Percentiles rank a stretch among this genome's conserved stretches.
Evolutionary conservation across 2,113 vertebrate genomes (phyloP).

Genomic region (Gulo gulo): DNA sequence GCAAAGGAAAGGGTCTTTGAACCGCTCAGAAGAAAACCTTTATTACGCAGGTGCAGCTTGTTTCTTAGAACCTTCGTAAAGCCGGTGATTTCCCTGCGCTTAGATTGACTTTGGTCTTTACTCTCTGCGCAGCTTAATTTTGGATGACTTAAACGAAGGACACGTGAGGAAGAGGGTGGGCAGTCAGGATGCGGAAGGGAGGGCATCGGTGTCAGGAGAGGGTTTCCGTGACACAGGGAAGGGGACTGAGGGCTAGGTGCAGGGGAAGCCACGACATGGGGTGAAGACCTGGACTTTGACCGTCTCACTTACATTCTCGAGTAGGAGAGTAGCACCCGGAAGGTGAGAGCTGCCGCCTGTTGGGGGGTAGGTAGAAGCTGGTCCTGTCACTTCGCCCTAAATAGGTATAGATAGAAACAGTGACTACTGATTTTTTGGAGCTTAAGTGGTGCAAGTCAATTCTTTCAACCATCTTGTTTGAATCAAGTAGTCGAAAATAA

Average conservation of each 20-base stretch:
- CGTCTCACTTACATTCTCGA: neutral
- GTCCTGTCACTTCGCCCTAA: neutral
- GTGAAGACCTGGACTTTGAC: neutral
- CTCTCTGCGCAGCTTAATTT: neutral
- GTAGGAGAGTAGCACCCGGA: neutral
- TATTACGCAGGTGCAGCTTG: neutral
- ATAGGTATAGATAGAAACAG: neutral
- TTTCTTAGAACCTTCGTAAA: neutral
- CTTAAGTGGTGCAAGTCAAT: neutral
- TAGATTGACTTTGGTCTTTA: neutral
- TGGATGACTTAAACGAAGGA: neutral
- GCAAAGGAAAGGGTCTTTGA: neutral
- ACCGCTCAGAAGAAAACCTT: neutral
- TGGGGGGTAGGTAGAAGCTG: neutral
- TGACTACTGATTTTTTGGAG: neutral
- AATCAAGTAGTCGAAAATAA: neutral
- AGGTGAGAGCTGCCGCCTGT: neutral
- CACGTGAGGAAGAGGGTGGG: neutral
- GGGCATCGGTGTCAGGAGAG: neutral
- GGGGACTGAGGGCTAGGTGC: neutral
- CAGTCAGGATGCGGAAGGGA: neutral
- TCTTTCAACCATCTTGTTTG: neutral
- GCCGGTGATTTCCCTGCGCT: neutral
- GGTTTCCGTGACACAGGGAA: fast-evolving
- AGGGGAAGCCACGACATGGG: neutral